Conservation (phyloP, 2,888 invertebrate genomes). For the Sarcophaga caerulescens region DNA sequence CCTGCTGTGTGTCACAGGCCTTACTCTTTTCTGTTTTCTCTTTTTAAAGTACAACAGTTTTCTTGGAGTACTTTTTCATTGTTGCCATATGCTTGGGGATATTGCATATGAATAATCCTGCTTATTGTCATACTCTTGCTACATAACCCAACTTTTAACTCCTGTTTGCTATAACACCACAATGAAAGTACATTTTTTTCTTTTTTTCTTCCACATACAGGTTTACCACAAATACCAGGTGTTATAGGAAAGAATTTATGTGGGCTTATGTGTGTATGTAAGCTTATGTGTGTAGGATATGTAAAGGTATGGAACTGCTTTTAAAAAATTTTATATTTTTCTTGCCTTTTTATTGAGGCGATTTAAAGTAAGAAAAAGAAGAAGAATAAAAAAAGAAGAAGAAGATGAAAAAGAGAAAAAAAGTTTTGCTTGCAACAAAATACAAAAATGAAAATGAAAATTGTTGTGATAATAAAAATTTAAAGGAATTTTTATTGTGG, state of each 20-base stretch:
- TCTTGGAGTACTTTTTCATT: too few species aligned
- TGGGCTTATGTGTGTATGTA: too few species aligned
- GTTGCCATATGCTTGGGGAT: too few species aligned
- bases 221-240: conserved; percentile 61
- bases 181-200: conserved; percentile 21
- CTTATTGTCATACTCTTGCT: not conserved
- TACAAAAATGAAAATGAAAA: conserved; percentile 1
- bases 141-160: not conserved
- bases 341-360: not conserved
- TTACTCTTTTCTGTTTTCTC: too few species aligned
- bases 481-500: conserved; percentile 64
- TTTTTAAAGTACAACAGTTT: too few species aligned
- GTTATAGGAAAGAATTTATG: conserved; percentile 19
- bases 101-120: conserved; percentile 24
- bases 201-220: not conserved
- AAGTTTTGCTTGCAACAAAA: conserved; percentile 22
- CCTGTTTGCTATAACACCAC: not conserved
- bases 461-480: conserved; percentile 55
- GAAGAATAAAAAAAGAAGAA: not conserved
- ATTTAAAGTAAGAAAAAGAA: not conserved
- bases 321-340: not conserved
- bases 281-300: not conserved
- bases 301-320: conserved; percentile 32
- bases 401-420: conserved; percentile 2
- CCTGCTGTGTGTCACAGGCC: too few species aligned